Evolutionary conservation across 2,888 invertebrate species (phyloP).

Genomic region (Drosophila robusta): DNA sequence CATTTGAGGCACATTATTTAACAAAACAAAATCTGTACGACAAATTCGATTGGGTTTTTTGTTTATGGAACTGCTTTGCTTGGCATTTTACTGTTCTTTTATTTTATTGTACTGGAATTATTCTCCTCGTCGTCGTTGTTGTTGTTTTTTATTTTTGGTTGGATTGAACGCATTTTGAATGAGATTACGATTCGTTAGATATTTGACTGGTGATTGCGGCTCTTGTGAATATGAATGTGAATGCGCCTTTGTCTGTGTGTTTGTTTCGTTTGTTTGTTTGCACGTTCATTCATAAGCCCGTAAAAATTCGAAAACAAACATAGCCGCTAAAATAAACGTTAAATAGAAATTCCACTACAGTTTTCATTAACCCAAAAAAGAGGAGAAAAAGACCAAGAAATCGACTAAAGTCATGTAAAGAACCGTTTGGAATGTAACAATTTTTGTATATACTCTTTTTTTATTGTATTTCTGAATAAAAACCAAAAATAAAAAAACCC

Average conservation of each 20-base stretch:
- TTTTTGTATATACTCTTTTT: constrained; percentile 2
- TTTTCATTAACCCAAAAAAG: constrained; percentile 64
- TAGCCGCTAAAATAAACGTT: constrained; percentile 35
- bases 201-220: constrained; percentile 32
- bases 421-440: constrained; percentile 37
- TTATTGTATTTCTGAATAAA: constrained; percentile 1
- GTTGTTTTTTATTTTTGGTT: constrained; percentile 15
- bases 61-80: constrained; percentile 23
- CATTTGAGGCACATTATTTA: constrained; percentile 1
- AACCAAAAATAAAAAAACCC: not conserved
- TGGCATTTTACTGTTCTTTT: constrained; percentile 24
- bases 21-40: not conserved
- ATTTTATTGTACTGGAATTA: constrained; percentile 10
- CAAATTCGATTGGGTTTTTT: constrained; percentile 2
- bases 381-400: constrained; percentile 8
- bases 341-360: constrained; percentile 49
- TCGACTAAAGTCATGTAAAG: not conserved
- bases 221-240: constrained; percentile 4
- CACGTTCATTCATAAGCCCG: constrained; percentile 71
- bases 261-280: constrained; percentile 50
- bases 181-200: constrained; percentile 31
- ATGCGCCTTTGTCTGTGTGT: not conserved
- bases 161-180: constrained; percentile 34
- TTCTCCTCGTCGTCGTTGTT: constrained; percentile 1
- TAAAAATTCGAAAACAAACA: constrained; percentile 57